Conservation (phyloP, 2,888 invertebrate genomes). For the Coenonympha glycerion region DNA sequence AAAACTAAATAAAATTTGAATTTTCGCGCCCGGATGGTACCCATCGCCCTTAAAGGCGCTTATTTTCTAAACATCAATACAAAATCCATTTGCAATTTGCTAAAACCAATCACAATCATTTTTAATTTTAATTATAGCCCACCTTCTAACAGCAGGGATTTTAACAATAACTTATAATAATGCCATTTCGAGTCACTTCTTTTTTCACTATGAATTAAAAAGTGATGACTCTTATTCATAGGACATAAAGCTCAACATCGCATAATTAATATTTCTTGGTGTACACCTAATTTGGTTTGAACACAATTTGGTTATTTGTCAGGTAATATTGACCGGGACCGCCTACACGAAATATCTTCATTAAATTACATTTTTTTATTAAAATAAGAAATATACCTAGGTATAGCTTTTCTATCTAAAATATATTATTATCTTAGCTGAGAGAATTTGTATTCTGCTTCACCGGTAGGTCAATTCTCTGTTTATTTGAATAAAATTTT, state of each 20-base stretch:
- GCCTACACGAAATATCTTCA: conserved; percentile 45
- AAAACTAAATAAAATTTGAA: too few species aligned
- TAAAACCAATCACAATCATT: conserved; percentile 73
- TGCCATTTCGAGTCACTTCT: conserved; percentile 22
- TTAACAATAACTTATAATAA: conserved; percentile 33
- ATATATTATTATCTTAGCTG: too few species aligned
- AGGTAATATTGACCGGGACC: conserved; percentile 49
- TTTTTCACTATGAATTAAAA: not conserved
- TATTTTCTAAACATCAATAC: conserved; percentile 28
- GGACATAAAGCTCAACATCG: conserved; percentile 12
- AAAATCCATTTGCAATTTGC: conserved; percentile 67
- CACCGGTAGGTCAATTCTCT: too few species aligned
- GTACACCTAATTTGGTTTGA: conserved; percentile 15
- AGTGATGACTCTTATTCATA: not conserved
- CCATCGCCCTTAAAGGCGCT: too few species aligned
- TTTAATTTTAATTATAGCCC: conserved; percentile 63
- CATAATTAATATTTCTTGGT: not conserved
- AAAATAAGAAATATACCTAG: conserved; percentile 1
- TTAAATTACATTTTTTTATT: conserved; percentile 31
- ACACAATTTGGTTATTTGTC: conserved; percentile 61
- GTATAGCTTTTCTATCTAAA: too few species aligned
- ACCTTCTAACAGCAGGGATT: conserved; percentile 38
- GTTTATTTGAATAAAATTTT: too few species aligned
- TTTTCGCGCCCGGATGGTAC: too few species aligned
- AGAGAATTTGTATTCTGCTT: too few species aligned